A percentile compares a stretch with the other conserved stretches of the same genome.
Conservation (phyloP, 2,797 vertebrate genomes). For the Ambastaia sidthimunki region DNA sequence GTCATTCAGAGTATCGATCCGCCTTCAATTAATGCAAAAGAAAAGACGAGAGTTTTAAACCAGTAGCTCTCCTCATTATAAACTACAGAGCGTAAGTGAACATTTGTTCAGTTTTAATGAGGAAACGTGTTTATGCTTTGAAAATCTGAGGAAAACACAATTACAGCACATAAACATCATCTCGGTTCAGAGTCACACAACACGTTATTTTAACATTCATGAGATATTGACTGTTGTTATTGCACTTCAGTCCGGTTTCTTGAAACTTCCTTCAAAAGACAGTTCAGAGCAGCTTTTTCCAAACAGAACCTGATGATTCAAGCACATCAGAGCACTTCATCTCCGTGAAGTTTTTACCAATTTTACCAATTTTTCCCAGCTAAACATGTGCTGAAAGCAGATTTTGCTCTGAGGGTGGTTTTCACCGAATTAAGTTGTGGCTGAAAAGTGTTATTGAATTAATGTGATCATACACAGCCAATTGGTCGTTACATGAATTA, state of each 20-base stretch:
- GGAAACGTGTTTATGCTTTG: slow-evolving; percentile 32
- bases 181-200: not conserved
- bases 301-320: not conserved
- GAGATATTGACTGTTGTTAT: slow-evolving; percentile 47
- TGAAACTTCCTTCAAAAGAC: not conserved
- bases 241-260: too few relatives aligned
- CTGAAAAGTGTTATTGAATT: slow-evolving; percentile 42
- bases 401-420: slow-evolving; percentile 27
- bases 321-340: slow-evolving; percentile 10
- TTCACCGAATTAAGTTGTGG: slow-evolving; percentile 38
- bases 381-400: too few relatives aligned
- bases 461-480: slow-evolving; percentile 48
- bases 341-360: too few relatives aligned
- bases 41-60: slow-evolving; percentile 33
- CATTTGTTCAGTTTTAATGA: slow-evolving; percentile 13
- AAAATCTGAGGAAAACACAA: slow-evolving; percentile 17
- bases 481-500: slow-evolving; percentile 55
- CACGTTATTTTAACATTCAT: slow-evolving; percentile 22
- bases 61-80: slow-evolving; percentile 20
- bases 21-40: slow-evolving; percentile 25
- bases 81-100: not conserved
- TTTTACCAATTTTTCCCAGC: too few relatives aligned
- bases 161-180: slow-evolving; percentile 17
- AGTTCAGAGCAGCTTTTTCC: not conserved
- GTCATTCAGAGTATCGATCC: slow-evolving; percentile 63